Percentiles rank a stretch among this genome's conserved stretches.
Conservation (phyloP, 2,888 invertebrate genomes). For the Morpho deidamia region DNA sequence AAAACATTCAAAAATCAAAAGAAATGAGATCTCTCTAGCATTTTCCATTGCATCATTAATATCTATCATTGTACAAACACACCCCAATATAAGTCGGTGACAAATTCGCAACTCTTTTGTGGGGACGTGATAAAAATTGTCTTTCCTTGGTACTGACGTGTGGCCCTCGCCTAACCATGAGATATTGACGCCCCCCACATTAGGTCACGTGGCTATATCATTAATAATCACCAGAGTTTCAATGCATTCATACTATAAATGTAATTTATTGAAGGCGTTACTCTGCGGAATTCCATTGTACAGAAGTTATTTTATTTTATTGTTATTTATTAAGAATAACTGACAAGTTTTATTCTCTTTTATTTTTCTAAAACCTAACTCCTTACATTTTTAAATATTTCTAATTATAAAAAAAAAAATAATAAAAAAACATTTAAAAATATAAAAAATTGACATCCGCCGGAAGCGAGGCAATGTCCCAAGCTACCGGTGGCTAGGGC, state of each 20-base stretch:
- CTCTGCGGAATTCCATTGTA: no score
- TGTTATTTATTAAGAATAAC: no score
- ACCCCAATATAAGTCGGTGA: constrained; percentile 61
- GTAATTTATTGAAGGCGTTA: not conserved
- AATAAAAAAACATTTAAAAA: no score
- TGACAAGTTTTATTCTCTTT: no score
- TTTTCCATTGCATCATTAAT: constrained; percentile 43
- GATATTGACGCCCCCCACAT: constrained; percentile 63
- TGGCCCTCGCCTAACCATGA: constrained; percentile 56
- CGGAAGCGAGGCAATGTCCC: no score
- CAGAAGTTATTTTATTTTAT: no score
- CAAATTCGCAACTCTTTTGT: constrained; percentile 75
- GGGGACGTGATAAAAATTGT: constrained; percentile 65
- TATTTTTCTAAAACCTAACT: no score
- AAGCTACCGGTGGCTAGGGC: no score
- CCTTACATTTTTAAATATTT: no score
- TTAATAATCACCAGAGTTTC: constrained; percentile 33
- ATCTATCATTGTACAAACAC: constrained; percentile 52
- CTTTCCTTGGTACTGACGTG: constrained; percentile 56
- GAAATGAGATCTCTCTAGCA: constrained; percentile 25
- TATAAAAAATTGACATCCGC: no score
- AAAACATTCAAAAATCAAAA: constrained; percentile 19
- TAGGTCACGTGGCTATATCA: constrained; percentile 32
- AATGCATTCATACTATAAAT: not conserved
- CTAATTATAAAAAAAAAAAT: no score